A percentile compares a stretch with the other conserved stretches of the same genome.
These are phyloP conservation scores for Dipodomys merriami DNA, from an alignment of 2,113 vertebrate genomes.

Conservation along the genomic window DNA sequence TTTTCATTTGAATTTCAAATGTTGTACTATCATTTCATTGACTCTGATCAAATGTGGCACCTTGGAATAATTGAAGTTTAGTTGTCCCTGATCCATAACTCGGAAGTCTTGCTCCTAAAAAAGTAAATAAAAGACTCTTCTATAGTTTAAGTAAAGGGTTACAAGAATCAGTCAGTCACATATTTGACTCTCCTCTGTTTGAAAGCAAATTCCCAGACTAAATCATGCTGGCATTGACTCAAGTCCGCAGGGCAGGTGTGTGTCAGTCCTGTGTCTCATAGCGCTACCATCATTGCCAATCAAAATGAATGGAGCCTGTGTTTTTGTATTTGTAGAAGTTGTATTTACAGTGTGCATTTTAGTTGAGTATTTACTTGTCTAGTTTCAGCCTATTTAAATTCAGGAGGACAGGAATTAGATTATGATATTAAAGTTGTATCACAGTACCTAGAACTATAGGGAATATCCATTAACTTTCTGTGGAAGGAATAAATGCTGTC, in stretches of 20 bases:
- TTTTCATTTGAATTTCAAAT: not conserved
- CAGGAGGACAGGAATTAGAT: not conserved
- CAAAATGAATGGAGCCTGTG: not conserved
- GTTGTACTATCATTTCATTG: not conserved
- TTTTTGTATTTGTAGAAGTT: not conserved
- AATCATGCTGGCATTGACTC: not conserved
- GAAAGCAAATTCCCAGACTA: not conserved
- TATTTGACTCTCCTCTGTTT: not conserved
- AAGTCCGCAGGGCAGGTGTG: not conserved
- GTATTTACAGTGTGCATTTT: not conserved
- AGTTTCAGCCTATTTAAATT: not conserved
- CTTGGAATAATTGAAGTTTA: not conserved
- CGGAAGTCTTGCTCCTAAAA: slow-evolving; percentile 2
- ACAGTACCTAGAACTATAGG: not conserved
- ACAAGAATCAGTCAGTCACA: not conserved
- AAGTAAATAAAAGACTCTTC: not conserved
- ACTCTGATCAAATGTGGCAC: not conserved
- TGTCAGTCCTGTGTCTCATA: not conserved
- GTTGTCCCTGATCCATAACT: not conserved
- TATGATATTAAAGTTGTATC: not conserved
- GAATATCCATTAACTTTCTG: not conserved
- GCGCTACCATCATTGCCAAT: not conserved
- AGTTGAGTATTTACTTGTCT: not conserved
- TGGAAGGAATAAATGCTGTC: not conserved
- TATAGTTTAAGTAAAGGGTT: not conserved